Conservation (phyloP, 2,113 vertebrate genomes). For the Mormoops blainvillei region DNA sequence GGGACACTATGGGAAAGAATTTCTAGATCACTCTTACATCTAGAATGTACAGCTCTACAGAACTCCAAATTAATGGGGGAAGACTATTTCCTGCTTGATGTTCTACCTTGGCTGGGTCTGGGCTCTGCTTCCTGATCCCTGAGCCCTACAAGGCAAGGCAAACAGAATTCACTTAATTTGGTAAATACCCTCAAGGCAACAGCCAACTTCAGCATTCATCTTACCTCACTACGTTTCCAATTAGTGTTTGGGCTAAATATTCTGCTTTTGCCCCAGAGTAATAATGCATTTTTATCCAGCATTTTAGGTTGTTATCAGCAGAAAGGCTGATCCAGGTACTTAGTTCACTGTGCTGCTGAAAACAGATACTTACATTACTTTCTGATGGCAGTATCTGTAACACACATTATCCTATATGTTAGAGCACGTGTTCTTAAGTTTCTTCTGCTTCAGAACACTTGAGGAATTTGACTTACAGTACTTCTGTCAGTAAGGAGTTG, state of each 20-base stretch:
- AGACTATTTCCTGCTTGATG: neutral
- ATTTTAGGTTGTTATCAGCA: conserved; percentile 24
- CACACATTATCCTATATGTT: neutral
- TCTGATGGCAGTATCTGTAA: neutral
- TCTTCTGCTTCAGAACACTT: neutral
- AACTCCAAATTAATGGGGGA: neutral
- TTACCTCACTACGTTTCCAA: neutral
- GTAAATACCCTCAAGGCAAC: neutral
- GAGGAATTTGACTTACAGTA: neutral
- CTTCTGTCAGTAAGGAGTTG: neutral
- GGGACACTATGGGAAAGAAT: neutral
- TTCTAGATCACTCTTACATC: neutral
- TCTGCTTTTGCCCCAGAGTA: neutral
- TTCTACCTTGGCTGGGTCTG: neutral
- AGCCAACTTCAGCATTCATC: neutral
- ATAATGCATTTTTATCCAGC: neutral
- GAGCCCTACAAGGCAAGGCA: neutral
- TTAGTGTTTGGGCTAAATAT: neutral
- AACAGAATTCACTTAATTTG: neutral
- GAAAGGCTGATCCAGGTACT: neutral
- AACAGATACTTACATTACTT: neutral
- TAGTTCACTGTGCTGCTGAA: neutral
- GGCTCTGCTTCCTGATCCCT: neutral
- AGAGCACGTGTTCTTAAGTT: neutral
- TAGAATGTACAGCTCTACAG: neutral